Conservation (phyloP, 92 coral and sea anemone species). For the Nematostella vectensis region DNA sequence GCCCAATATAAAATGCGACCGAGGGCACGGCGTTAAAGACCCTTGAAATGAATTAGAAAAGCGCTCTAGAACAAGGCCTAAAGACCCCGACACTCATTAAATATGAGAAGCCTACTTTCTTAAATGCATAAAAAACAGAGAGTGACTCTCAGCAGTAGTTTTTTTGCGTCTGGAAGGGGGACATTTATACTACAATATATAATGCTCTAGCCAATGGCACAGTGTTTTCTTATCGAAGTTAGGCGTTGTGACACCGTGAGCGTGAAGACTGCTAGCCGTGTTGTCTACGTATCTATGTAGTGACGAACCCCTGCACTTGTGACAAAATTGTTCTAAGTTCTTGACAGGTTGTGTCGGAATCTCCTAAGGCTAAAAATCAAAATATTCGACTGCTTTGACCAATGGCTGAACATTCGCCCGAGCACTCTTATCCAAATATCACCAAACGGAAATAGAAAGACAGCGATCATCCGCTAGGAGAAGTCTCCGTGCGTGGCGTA, state of each 20-base stretch:
- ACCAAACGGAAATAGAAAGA: conserved; percentile 23
- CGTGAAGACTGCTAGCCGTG: no score
- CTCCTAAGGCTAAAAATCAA: conserved; percentile 9
- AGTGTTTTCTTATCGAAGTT: no score
- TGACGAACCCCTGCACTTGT: no score
- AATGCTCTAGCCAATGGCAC: no score
- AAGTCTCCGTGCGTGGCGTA: neutral
- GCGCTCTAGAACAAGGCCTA: neutral
- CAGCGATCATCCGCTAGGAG: conserved; percentile 3
- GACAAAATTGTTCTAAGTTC: neutral
- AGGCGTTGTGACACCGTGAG: no score
- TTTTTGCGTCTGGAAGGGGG: no score
- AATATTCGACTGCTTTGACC: conserved; percentile 15
- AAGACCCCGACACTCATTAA: neutral
- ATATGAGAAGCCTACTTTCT: no score
- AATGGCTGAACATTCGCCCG: conserved; percentile 15
- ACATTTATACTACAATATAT: no score
- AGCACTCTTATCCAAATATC: conserved; percentile 27
- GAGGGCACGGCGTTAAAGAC: neutral
- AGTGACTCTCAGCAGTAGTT: no score
- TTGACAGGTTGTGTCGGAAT: conserved; percentile 28
- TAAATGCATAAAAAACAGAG: no score
- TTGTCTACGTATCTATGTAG: no score
- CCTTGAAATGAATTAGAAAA: neutral
- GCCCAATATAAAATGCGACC: neutral